Evolutionary conservation across 1,140 invertebrate species (phyloP).

Genomic region (Cecropterus lyciades): DNA sequence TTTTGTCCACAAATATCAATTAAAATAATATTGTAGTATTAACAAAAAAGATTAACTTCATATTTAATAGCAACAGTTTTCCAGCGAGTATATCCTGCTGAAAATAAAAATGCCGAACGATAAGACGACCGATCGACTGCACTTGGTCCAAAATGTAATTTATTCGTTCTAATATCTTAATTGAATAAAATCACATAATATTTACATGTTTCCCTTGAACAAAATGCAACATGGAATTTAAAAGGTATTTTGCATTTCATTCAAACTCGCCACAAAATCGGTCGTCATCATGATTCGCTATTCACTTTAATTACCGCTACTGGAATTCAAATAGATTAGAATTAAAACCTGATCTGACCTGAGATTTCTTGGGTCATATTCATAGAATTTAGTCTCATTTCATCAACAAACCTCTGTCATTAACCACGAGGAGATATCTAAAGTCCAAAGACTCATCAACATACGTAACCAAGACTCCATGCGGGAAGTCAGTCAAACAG

Average conservation of each 20-base stretch:
- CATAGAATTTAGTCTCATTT: conserved; percentile 26
- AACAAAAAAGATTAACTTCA: not conserved
- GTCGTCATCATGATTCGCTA: conserved; percentile 12
- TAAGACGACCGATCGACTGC: conserved; percentile 54
- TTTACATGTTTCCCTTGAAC: conserved; percentile 7
- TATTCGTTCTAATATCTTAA: conserved; percentile 27
- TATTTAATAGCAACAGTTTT: not conserved
- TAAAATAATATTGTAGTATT: not conserved
- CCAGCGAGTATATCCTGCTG: not conserved
- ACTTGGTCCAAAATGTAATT: conserved; percentile 69
- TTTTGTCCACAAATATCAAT: conserved; percentile 25
- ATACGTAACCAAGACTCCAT: conserved; percentile 57
- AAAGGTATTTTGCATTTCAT: conserved; percentile 5
- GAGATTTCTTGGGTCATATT: conserved; percentile 4
- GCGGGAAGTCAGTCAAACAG: conserved; percentile 88
- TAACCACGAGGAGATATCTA: conserved; percentile 4
- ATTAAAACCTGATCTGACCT: conserved; percentile 20
- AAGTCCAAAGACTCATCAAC: conserved; percentile 29
- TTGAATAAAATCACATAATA: conserved; percentile 32
- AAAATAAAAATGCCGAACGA: conserved; percentile 16
- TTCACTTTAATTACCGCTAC: conserved; percentile 14
- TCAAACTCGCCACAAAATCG: conserved; percentile 2
- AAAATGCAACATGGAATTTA: conserved; percentile 4
- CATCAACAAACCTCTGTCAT: conserved; percentile 24
- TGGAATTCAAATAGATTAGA: conserved; percentile 28